These are phyloP conservation scores for Dromaius novaehollandiae DNA, from an alignment of 2,113 vertebrate species.

Conservation along the genomic window DNA sequence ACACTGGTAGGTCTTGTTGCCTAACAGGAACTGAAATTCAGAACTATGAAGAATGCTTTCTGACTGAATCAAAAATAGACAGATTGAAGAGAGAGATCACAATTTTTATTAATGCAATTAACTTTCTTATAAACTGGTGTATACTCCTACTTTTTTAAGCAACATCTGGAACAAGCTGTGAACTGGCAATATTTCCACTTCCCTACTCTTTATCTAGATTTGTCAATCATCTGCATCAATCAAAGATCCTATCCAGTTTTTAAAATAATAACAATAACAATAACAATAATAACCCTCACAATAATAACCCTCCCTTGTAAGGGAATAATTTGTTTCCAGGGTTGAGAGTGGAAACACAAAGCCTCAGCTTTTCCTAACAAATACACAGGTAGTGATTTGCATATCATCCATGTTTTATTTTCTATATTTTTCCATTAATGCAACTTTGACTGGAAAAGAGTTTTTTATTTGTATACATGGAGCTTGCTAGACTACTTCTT, in stretches of 20 bases:
- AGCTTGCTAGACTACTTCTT: not conserved
- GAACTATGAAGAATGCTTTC: not conserved
- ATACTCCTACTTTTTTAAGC: not conserved
- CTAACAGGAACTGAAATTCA: not conserved
- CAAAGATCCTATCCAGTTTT: not conserved
- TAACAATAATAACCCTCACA: not conserved
- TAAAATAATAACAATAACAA: not conserved
- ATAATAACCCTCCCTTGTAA: not conserved
- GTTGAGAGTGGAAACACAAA: not conserved
- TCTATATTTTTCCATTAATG: not conserved
- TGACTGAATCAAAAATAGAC: not conserved
- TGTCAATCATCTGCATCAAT: not conserved
- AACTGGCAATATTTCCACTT: not conserved
- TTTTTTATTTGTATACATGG: not conserved
- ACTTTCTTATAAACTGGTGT: not conserved
- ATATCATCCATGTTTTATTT: not conserved
- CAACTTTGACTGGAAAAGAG: not conserved
- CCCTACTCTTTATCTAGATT: not conserved
- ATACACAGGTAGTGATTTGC: not conserved
- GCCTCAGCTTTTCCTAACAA: not conserved
- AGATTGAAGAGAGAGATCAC: not conserved
- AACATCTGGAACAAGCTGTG: not conserved
- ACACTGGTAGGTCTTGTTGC: not conserved
- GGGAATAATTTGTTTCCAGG: not conserved
- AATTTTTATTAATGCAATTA: not conserved